Conservation (phyloP, 2,888 invertebrate genomes). For the Drosophila fungiperda region DNA sequence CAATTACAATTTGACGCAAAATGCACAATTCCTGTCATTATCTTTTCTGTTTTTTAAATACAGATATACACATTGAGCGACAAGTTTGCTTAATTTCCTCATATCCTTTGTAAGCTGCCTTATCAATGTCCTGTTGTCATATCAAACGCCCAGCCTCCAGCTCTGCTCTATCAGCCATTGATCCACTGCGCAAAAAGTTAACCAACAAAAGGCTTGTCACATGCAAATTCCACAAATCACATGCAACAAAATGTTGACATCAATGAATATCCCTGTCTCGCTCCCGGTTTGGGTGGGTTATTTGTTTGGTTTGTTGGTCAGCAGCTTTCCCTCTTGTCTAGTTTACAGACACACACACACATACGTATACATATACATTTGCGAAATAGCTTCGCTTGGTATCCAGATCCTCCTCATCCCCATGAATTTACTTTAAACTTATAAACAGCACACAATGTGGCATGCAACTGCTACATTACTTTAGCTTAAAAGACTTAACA, state of each 20-base stretch:
- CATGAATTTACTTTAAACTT: constrained; percentile 70
- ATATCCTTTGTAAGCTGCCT: constrained; percentile 15
- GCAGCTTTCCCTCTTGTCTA: constrained; percentile 29
- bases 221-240: constrained; percentile 60
- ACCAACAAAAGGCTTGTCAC: constrained; percentile 56
- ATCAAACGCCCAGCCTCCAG: not conserved
- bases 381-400: constrained; percentile 12
- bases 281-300: constrained; percentile 15
- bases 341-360: constrained; percentile 14
- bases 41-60: not conserved
- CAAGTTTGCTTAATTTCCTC: constrained; percentile 27
- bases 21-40: constrained; percentile 26
- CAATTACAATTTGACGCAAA: constrained; percentile 23
- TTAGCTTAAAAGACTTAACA: constrained; percentile 14
- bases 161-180: constrained; percentile 37
- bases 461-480: constrained; percentile 10
- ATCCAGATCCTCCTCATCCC: constrained; percentile 52
- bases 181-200: constrained; percentile 60
- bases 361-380: not conserved
- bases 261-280: constrained; percentile 49
- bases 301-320: constrained; percentile 41
- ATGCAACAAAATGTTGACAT: constrained; percentile 64
- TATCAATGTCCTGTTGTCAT: constrained; percentile 23
- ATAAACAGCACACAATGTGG: constrained; percentile 41
- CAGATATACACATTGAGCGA: not conserved